Base-by-base conservation (phyloP, 2,888 invertebrate genomes). In the Tortricodes alternella region DNA sequence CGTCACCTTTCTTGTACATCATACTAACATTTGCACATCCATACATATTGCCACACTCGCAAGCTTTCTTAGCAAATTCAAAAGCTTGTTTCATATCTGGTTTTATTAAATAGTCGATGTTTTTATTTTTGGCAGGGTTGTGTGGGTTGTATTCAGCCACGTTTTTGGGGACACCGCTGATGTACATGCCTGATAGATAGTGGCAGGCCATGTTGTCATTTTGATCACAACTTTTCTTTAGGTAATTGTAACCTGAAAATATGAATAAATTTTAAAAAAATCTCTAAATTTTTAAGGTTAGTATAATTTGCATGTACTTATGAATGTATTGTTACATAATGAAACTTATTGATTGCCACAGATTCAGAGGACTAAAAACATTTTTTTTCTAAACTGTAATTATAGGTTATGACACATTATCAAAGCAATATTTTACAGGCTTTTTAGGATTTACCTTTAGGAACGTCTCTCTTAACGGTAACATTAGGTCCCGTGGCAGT, bases 11-110 rank as follows among this genome's bases (percentile, higher is more conserved):
- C 24, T 92, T 92, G 77, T 96, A 96, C 96, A 97, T 97, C 79
- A 95, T 93, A 73, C 97, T 95, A 0, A 98, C 89, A 87, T 98
- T 98, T 0, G 95, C 95, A 88, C 99, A 99, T 0, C 96, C 96
- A 73, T 95, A 95, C 77, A 97, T 93, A 74, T 97, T 95, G 0
- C 95, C 96, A 0, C 94, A 83, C 60, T 97, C 95, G 78, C 99
- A 99, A 0, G 95, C 96, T 78, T 94, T 95, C 55, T 92, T 83
- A 0, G 96, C 95, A 71, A 93, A 95, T 29, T 93, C 87, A 77
- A 96, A 96, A 0, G 98, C 97, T 80, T 96, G 94, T 34, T 90
- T 91, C 92, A 94, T 93, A 72, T 97, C 94, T 61, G 94, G 93
- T 44, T 88, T 89, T 18, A 94, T 87, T 50, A 93, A 76, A 66